phyloP scores from a whole-genome alignment of 2,113 vertebrate genomes.

The Stictonetta naevosa region DNA sequence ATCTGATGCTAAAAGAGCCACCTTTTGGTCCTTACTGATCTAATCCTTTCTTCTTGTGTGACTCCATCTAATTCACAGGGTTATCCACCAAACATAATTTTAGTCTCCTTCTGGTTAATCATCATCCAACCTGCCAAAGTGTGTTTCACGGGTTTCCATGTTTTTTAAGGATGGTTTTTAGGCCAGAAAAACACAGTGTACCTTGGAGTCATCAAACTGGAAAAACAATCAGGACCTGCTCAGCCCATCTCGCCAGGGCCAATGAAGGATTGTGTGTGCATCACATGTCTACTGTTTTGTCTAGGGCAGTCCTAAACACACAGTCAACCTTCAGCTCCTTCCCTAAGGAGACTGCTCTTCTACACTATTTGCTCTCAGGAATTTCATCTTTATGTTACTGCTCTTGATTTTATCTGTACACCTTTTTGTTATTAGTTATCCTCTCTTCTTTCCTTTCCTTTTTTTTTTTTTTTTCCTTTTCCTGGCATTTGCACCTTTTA shows the following conservation, averaged over 20 bases:
- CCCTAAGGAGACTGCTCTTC: not conserved
- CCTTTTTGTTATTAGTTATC: not conserved
- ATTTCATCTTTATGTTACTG: not conserved
- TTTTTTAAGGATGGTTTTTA: slow-evolving; percentile 26
- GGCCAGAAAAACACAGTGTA: slow-evolving; percentile 30
- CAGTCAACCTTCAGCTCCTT: not conserved
- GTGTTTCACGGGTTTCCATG: slow-evolving; percentile 23
- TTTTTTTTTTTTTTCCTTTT: too few species aligned
- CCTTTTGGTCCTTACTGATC: not conserved
- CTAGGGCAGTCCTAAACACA: not conserved
- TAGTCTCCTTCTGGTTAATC: slow-evolving; percentile 14
- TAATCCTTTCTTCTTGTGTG: not conserved
- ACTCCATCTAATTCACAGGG: not conserved
- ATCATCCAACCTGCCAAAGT: slow-evolving; percentile 17
- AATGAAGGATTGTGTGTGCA: not conserved
- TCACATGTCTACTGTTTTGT: slow-evolving; percentile 20
- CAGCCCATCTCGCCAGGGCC: slow-evolving; percentile 4
- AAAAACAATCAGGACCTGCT: slow-evolving; percentile 45
- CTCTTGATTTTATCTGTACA: not conserved
- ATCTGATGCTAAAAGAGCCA: not conserved
- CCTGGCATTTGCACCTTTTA: not conserved
- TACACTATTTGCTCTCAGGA: not conserved
- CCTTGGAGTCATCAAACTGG: slow-evolving; percentile 44
- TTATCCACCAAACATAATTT: not conserved
- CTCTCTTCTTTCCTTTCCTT: not conserved